Conservation (phyloP, 2,888 invertebrate species). For the Pyrrhia umbra region DNA sequence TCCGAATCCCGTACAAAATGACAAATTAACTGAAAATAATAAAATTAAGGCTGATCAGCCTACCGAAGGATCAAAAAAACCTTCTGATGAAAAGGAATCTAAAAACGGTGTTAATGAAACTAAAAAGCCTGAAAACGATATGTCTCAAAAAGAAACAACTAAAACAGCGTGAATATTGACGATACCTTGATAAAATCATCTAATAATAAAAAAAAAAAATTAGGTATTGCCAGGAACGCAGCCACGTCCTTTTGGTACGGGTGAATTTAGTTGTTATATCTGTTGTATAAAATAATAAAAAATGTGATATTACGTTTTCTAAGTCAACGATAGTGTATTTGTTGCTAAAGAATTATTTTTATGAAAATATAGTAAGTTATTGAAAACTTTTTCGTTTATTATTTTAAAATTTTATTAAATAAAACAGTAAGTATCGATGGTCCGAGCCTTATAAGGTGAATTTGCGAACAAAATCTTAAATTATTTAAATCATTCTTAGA, state of each 20-base stretch:
- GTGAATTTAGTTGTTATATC: neutral
- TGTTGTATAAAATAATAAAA: conserved; percentile 10
- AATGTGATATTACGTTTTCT: conserved; percentile 51
- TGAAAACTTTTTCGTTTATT: conserved; percentile 14
- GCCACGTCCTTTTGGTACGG: conserved; percentile 5
- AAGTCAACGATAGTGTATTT: conserved; percentile 42
- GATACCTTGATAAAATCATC: neutral
- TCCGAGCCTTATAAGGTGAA: no score
- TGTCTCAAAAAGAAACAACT: neutral
- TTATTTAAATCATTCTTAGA: no score
- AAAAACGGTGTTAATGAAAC: neutral
- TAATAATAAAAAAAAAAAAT: no score
- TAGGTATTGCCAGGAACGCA: neutral
- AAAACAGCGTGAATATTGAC: neutral
- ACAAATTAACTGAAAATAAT: neutral
- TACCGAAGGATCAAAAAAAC: neutral
- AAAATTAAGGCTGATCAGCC: neutral
- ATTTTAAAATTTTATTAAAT: neutral
- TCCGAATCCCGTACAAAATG: neutral
- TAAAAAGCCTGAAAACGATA: neutral
- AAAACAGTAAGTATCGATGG: no score
- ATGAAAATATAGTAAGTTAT: conserved; percentile 41
- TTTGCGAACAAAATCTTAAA: no score
- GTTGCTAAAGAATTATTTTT: conserved; percentile 35
- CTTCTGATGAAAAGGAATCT: neutral